These are phyloP conservation scores for Bombus ignitus DNA, from an alignment of 1,140 invertebrate genomes.

Conservation along the genomic window DNA sequence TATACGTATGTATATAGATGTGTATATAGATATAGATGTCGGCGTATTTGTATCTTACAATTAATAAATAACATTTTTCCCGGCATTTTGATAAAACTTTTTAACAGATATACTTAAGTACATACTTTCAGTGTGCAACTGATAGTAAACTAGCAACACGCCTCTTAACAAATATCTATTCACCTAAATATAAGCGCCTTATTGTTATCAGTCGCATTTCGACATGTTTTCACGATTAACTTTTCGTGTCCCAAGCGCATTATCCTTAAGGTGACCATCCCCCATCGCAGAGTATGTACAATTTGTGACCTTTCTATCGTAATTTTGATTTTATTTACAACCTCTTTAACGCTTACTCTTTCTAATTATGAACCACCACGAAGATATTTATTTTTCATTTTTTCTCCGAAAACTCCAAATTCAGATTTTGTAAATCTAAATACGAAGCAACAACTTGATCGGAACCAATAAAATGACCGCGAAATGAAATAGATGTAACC, in stretches of 20 bases:
- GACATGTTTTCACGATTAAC: conserved; percentile 23
- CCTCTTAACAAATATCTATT: conserved; percentile 63
- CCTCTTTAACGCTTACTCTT: neutral
- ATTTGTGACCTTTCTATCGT: neutral
- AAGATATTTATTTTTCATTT: neutral
- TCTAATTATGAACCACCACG: neutral
- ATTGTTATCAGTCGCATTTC: conserved; percentile 59
- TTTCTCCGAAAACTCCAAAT: neutral
- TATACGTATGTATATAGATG: conserved; percentile 39
- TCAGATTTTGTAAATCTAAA: neutral
- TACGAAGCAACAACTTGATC: neutral
- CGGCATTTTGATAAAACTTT: conserved; percentile 64
- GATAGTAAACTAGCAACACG: conserved; percentile 53
- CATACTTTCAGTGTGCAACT: conserved; percentile 70
- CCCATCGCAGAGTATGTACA: neutral
- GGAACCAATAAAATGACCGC: no score
- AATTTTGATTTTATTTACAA: neutral
- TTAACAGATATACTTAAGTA: conserved; percentile 68
- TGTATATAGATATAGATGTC: conserved; percentile 46
- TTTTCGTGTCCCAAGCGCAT: conserved; percentile 13
- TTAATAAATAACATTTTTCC: conserved; percentile 67
- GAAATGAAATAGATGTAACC: neutral
- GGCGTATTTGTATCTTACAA: conserved; percentile 61
- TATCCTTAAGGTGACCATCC: conserved; percentile 28
- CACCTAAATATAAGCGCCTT: conserved; percentile 52